A percentile compares a stretch with the other conserved stretches of the same genome.
These are phyloP conservation scores for Tolmerus cingulatus DNA, from an alignment of 2,888 invertebrate species.

Conservation along the genomic window DNA sequence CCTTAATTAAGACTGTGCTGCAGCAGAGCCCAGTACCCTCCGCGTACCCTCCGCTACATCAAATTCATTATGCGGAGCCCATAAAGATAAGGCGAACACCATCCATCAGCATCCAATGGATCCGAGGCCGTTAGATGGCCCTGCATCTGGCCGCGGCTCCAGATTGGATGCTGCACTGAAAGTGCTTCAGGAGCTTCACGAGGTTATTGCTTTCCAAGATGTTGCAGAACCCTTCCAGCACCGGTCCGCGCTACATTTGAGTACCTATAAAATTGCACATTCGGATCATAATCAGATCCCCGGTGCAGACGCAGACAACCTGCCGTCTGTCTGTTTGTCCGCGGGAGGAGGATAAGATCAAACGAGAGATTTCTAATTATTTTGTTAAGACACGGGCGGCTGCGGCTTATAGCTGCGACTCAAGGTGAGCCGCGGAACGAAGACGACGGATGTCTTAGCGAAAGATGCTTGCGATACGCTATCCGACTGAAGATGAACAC, in stretches of 20 bases:
- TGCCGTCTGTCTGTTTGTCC: conserved; percentile 47
- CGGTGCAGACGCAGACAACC: conserved; percentile 20
- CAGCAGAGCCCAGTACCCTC: not conserved
- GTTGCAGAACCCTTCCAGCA: not conserved
- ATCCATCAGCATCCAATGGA: conserved; percentile 45
- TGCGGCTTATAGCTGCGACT: not conserved
- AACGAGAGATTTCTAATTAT: conserved; percentile 45
- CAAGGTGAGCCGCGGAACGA: not conserved
- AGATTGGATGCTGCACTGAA: conserved; percentile 5
- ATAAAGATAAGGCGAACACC: conserved; percentile 44
- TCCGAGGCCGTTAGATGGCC: not conserved
- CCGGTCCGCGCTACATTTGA: not conserved
- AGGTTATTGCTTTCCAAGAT: not conserved
- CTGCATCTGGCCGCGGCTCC: not conserved
- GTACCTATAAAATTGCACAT: not conserved
- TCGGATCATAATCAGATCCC: not conserved
- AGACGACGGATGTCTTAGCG: not conserved
- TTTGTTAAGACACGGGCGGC: conserved; percentile 16
- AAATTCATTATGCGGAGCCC: conserved; percentile 46
- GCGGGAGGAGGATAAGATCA: conserved; percentile 45
- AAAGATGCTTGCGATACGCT: not conserved
- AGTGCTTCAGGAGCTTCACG: not conserved
- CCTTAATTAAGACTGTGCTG: conserved; percentile 44
- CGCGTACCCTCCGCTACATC: conserved; percentile 35
- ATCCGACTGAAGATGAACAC: conserved; percentile 12